phyloP scores from a whole-genome alignment of 2,113 vertebrate species.

The Seriola rivoliana region DNA sequence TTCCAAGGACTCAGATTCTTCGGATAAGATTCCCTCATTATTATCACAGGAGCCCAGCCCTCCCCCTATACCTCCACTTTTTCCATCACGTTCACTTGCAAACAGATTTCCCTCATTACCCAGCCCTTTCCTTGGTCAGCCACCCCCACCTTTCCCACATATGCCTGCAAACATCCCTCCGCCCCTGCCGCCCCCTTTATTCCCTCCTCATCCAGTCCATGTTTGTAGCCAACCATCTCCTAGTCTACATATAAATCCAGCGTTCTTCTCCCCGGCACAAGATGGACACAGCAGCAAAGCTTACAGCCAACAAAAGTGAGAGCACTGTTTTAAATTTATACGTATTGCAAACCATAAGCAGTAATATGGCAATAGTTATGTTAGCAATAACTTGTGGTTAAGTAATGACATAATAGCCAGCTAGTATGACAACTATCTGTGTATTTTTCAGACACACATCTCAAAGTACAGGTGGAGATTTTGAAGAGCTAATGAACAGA shows the following conservation, averaged over 20 bases:
- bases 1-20: conserved; percentile 77
- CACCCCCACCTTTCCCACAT: conserved; percentile 71
- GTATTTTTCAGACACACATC: conserved; percentile 76
- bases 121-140: conserved; percentile 56
- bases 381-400: neutral
- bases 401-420: neutral
- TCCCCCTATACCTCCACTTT: conserved; percentile 54
- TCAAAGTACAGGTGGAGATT: conserved; percentile 86
- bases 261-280: conserved; percentile 88
- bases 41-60: conserved; percentile 67
- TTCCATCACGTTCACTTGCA: conserved; percentile 51
- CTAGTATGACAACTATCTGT: neutral
- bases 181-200: conserved; percentile 83
- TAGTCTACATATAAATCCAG: conserved; percentile 90
- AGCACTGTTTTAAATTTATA: neutral
- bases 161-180: conserved; percentile 64
- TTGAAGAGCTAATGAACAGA: conserved; percentile 96
- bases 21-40: conserved; percentile 66
- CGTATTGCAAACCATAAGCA: neutral
- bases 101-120: conserved; percentile 66
- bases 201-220: conserved; percentile 84
- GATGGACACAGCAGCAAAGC: conserved; percentile 79
- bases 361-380: neutral
- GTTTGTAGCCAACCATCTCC: conserved; percentile 84
- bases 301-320: conserved; percentile 90